Evolutionary conservation across 1,140 invertebrate species (phyloP).

Genomic region (Drosophila eugracilis): DNA sequence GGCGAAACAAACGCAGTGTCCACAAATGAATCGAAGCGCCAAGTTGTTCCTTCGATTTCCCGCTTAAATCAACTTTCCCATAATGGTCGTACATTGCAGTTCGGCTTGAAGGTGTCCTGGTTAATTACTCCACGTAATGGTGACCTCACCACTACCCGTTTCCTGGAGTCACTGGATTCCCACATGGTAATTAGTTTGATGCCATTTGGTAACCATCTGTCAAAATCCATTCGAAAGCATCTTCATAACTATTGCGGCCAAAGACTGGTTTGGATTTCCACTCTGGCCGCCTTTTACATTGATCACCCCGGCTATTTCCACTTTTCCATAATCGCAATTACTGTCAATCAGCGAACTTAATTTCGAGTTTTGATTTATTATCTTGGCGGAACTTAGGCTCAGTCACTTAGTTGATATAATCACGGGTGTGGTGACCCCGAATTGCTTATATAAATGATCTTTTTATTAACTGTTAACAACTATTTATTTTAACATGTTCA

Average conservation of each 20-base stretch:
- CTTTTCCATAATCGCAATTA: conserved; percentile 42
- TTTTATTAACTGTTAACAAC: conserved; percentile 2
- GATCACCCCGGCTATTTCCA: conserved; percentile 23
- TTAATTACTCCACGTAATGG: conserved; percentile 11
- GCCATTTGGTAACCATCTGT: conserved; percentile 65
- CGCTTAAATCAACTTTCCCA: conserved; percentile 38
- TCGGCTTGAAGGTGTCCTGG: conserved; percentile 9
- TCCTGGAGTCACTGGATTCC: background rate
- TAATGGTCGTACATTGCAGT: conserved; percentile 13
- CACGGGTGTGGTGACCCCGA: conserved; percentile 19
- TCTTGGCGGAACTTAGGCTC: conserved; percentile 11
- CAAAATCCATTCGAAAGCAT: conserved; percentile 74
- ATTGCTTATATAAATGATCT: background rate
- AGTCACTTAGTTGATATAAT: conserved; percentile 9
- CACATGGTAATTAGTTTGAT: conserved; percentile 50
- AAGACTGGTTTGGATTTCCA: conserved; percentile 21
- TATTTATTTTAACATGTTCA: too few relatives aligned
- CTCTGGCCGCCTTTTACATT: conserved; percentile 15
- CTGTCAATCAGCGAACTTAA: conserved; percentile 39
- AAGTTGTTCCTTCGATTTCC: conserved; percentile 43
- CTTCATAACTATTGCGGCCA: conserved; percentile 60
- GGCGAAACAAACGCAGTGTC: conserved; percentile 11
- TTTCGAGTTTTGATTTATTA: conserved; percentile 36
- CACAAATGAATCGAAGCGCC: conserved; percentile 46
- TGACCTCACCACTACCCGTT: conserved; percentile 5